Conservation (phyloP, 2,888 invertebrate genomes). For the Sthenelais limicola region DNA sequence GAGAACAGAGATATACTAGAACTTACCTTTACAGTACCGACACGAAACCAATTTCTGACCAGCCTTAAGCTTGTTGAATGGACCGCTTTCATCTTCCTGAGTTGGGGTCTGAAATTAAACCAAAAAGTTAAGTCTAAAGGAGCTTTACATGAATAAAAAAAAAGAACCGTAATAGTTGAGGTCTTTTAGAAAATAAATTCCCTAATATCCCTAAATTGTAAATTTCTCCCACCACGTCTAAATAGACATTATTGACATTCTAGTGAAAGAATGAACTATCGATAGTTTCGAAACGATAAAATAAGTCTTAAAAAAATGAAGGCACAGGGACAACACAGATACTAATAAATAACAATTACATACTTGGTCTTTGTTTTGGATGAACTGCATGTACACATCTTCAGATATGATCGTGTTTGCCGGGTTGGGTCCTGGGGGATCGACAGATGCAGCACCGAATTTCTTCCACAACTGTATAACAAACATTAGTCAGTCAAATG, state of each 20-base stretch:
- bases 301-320: slow-evolving; percentile 40
- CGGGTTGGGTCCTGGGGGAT: slow-evolving; percentile 97
- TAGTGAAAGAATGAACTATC: no score
- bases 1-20: neutral
- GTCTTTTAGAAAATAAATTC: no score
- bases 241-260: no score
- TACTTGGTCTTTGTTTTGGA: slow-evolving; percentile 69
- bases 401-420: slow-evolving; percentile 97
- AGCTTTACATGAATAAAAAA: no score
- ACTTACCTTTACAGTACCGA: slow-evolving; percentile 70
- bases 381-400: slow-evolving; percentile 85
- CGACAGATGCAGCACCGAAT: slow-evolving; percentile 91
- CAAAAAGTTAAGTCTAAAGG: no score
- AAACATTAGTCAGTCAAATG: neutral
- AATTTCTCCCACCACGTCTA: no score
- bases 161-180: no score
- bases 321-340: slow-evolving; percentile 2
- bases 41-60: slow-evolving; percentile 70
- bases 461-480: slow-evolving; percentile 85
- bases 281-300: no score
- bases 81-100: slow-evolving; percentile 88
- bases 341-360: slow-evolving; percentile 17
- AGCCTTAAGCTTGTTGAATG: slow-evolving; percentile 81
- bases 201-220: no score
- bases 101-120: no score